Evolutionary conservation across 64 coral and sea anemone species (phyloP), one percentile per base, ranked within the genome.

Genomic region (Montipora efflorescens): DNA sequence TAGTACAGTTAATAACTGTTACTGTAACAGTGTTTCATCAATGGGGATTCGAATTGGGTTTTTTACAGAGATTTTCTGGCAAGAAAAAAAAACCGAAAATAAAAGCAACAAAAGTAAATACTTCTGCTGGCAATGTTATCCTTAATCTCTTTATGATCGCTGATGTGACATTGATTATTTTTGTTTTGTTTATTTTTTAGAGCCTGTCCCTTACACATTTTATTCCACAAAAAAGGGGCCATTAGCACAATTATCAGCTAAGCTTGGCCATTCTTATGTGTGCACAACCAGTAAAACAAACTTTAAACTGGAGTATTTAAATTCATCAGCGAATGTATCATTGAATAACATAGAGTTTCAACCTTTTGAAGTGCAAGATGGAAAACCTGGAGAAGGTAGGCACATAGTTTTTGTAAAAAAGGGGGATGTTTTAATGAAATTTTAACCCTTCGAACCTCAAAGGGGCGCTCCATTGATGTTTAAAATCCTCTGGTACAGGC

Each of bases 281-380:
- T 84, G 81, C 62, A 6, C 5, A 15, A 48, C 81, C 2, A 15
- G 0, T 11, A 2, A 14, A 19, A 68, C 15, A 15, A 11, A 61
- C n/a, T 25, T 84, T 18, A n/a, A 48, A 68, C 61, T 84, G 16
- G 67, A 4, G 13, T 36, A 43, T 16, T 22, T 62, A 21, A 49
- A 68, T 68, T 84, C 81, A 14, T 67, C 2, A 47, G 81, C 46
- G 15, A 20, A 76, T 45, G 83, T 82, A 5, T 70, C 74, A 22
- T 50, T 93, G 4, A 46, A 4, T 13, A 20, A 66, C 0, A 18
- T 93, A 10, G 9, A 67, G 43, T 22, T 88, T 11, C 75, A 93
- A 76, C 91, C 91, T 19, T 93, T 87, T 93, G 75, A 87, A 44
- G 91, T 93, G 2, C 7, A 88, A 3, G 11, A 58, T 45, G 43